A percentile compares a stretch with the other conserved stretches of the same genome.
Conservation (phyloP, 92 coral and sea anemone species). For the Plumapathes pennacea region DNA sequence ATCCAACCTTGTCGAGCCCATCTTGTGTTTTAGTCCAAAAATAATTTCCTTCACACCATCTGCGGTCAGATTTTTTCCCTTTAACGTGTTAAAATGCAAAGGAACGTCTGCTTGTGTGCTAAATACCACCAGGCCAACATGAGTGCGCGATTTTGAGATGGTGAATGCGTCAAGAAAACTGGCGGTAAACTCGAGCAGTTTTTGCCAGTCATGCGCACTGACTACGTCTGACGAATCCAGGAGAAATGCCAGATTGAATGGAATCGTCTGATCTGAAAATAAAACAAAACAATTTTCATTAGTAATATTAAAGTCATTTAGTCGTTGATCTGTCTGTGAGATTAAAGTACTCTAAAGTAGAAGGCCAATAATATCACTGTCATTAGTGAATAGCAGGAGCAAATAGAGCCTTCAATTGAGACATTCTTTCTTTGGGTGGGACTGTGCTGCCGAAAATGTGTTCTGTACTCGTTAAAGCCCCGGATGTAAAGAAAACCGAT, state of each 20-base stretch:
- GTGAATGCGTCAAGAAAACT: constrained; percentile 41
- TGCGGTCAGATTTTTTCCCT: constrained; percentile 15
- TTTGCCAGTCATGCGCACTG: constrained; percentile 2
- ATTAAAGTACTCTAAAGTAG: too few relatives aligned
- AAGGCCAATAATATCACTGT: too few relatives aligned
- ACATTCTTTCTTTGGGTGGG: too few relatives aligned
- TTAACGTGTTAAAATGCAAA: constrained; percentile 33
- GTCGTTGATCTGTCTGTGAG: too few relatives aligned
- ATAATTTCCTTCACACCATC: constrained; percentile 30
- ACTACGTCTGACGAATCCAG: constrained; percentile 24
- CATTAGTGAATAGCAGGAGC: too few relatives aligned
- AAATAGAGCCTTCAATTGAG: too few relatives aligned
- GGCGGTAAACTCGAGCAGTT: constrained; percentile 17
- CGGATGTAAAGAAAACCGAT: too few relatives aligned
- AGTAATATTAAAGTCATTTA: too few relatives aligned
- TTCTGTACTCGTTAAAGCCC: too few relatives aligned
- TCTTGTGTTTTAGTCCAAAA: constrained; percentile 6
- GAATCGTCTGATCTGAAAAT: constrained; percentile 19
- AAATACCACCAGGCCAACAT: constrained; percentile 39
- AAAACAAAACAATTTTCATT: not conserved
- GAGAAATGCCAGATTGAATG: constrained; percentile 52
- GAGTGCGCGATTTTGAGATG: constrained; percentile 34
- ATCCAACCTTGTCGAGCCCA: constrained; percentile 37
- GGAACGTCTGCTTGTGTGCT: constrained; percentile 23
- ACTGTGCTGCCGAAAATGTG: too few relatives aligned